phyloP scores from a whole-genome alignment of 2,797 vertebrate species.

The Pantherophis alleghaniensis region DNA sequence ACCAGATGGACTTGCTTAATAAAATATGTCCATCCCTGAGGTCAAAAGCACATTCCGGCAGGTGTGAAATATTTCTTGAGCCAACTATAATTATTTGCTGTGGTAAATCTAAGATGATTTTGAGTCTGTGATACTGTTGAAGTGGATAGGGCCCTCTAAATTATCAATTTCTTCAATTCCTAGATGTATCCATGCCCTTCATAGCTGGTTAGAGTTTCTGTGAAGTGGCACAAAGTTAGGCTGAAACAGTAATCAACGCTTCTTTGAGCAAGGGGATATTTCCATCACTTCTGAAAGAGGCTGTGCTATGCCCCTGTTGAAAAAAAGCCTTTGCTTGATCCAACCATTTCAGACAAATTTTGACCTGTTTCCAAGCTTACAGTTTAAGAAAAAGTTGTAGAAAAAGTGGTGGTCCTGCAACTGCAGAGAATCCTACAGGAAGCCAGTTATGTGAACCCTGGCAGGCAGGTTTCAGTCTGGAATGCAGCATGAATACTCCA shows the following conservation, averaged over 20 bases:
- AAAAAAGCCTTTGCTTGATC: neutral
- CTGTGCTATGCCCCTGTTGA: neutral
- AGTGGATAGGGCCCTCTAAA: neutral
- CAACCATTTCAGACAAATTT: neutral
- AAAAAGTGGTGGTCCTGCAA: neutral
- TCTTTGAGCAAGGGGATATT: neutral
- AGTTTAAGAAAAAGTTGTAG: neutral
- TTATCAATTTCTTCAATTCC: neutral
- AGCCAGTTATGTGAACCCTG: neutral
- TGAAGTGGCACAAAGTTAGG: neutral
- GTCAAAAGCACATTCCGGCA: neutral
- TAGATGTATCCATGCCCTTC: neutral
- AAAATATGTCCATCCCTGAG: fast-evolving
- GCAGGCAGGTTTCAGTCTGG: neutral
- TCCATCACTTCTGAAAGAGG: neutral
- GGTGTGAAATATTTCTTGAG: neutral
- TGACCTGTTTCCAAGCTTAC: neutral
- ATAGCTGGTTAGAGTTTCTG: neutral
- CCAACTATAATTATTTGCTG: neutral
- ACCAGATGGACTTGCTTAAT: neutral
- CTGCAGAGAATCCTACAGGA: neutral
- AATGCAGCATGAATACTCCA: neutral
- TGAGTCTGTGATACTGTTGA: neutral
- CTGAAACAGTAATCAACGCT: neutral
- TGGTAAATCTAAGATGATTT: neutral